These are phyloP conservation scores for Bucorvus abyssinicus DNA, from an alignment of 2,797 vertebrate species.

Conservation along the genomic window DNA sequence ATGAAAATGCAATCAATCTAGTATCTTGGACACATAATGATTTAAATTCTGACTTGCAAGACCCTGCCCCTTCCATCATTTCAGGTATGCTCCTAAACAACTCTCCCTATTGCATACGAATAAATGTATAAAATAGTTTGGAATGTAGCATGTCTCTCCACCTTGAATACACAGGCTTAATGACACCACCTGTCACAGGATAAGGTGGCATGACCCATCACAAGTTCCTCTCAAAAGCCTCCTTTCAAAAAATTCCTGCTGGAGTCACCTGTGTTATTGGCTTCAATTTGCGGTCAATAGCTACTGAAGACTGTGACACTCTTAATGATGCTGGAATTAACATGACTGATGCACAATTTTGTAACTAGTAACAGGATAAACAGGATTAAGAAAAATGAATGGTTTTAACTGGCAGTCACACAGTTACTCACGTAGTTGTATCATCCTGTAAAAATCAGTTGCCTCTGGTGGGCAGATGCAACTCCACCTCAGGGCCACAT, in stretches of 20 bases:
- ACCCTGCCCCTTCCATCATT: neutral
- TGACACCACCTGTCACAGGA: neutral
- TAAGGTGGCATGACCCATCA: neutral
- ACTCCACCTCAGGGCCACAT: neutral
- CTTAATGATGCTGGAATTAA: neutral
- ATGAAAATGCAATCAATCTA: neutral
- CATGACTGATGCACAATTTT: neutral
- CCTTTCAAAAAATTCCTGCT: neutral
- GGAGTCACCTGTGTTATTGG: neutral
- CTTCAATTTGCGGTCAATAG: neutral
- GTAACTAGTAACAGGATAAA: neutral
- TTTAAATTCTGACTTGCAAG: neutral
- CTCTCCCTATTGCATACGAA: neutral
- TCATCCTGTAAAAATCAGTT: neutral
- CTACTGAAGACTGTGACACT: neutral
- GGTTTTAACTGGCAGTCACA: neutral
- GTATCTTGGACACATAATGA: neutral
- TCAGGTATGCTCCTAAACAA: neutral
- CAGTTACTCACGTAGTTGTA: neutral
- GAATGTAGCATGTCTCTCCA: neutral
- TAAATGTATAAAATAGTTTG: neutral
- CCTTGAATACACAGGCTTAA: neutral
- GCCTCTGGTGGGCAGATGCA: neutral
- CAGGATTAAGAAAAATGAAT: neutral
- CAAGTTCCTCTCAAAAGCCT: neutral